Conservation (phyloP, 2,797 vertebrate genomes). For the Neoniphon sammara region DNA sequence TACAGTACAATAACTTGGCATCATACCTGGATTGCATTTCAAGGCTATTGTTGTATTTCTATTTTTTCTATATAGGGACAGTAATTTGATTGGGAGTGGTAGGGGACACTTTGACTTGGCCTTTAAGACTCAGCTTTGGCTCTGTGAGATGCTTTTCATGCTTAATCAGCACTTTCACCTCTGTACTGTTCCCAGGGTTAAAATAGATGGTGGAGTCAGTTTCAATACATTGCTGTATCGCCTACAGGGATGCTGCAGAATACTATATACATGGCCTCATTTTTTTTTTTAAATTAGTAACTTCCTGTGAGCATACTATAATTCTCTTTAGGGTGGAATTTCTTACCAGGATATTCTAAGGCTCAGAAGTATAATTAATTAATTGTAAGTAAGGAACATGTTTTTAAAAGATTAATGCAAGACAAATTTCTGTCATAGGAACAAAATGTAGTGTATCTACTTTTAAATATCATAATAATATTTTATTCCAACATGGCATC, state of each 20-base stretch:
- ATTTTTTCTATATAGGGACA: slow-evolving; percentile 19
- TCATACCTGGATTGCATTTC: slow-evolving; percentile 35
- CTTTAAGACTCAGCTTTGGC: slow-evolving; percentile 33
- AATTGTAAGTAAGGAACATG: background rate
- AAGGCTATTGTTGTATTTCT: slow-evolving; percentile 18
- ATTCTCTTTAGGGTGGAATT: background rate
- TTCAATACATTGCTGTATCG: slow-evolving; percentile 21
- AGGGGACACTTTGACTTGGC: slow-evolving; percentile 28
- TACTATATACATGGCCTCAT: background rate
- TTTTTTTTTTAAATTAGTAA: background rate
- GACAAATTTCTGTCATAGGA: no score
- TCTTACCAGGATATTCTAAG: background rate
- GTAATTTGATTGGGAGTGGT: slow-evolving; percentile 44
- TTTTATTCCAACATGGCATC: no score
- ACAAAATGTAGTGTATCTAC: no score
- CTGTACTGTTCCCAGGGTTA: background rate
- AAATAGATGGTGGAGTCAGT: background rate
- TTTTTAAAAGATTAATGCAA: no score
- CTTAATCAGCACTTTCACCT: slow-evolving; percentile 50
- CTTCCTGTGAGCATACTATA: no score
- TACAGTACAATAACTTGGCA: slow-evolving; percentile 31
- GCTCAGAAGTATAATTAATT: background rate
- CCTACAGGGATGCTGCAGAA: slow-evolving; percentile 20
- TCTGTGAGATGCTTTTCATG: slow-evolving; percentile 33
- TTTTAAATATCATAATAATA: no score